Conservation (phyloP, 2,113 vertebrate genomes). For the Chaetodon trifascialis region DNA sequence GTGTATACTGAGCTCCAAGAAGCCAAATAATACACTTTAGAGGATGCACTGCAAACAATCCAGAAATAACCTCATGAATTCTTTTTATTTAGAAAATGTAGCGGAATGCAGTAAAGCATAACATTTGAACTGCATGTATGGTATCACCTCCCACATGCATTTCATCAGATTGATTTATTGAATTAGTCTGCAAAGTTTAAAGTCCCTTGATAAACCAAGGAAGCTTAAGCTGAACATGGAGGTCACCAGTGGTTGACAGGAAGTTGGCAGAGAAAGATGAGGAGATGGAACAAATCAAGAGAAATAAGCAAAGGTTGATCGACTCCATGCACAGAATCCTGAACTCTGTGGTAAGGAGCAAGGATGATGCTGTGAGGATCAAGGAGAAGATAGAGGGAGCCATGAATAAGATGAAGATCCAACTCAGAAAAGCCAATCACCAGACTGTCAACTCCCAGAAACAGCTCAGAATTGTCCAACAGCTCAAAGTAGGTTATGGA, state of each 20-base stretch:
- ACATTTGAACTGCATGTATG: conserved; percentile 7
- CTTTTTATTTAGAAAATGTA: not conserved
- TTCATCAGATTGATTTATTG: conserved; percentile 43
- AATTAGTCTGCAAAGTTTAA: conserved; percentile 23
- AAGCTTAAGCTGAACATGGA: conserved; percentile 29
- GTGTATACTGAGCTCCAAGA: not conserved
- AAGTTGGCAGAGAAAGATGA: conserved; percentile 45
- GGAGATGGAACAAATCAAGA: conserved; percentile 87
- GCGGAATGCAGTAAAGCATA: not conserved
- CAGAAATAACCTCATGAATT: not conserved
- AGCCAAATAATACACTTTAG: not conserved
- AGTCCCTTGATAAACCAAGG: not conserved
- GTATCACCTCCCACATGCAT: conserved; percentile 2
- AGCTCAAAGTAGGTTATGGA: conserved; percentile 4
- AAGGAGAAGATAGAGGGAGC: conserved; percentile 88
- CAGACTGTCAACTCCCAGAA: conserved; percentile 11
- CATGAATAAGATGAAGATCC: conserved; percentile 77
- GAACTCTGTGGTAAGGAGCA: conserved; percentile 84
- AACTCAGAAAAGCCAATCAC: conserved; percentile 77
- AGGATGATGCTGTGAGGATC: conserved; percentile 82
- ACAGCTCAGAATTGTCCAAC: conserved; percentile 15
- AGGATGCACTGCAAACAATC: not conserved
- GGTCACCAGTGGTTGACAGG: conserved; percentile 37
- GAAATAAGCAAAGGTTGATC: conserved; percentile 83
- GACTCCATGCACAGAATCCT: conserved; percentile 85